phyloP scores from a whole-genome alignment of 2,113 vertebrate genomes.

The Tychaedon coryphoeus region DNA sequence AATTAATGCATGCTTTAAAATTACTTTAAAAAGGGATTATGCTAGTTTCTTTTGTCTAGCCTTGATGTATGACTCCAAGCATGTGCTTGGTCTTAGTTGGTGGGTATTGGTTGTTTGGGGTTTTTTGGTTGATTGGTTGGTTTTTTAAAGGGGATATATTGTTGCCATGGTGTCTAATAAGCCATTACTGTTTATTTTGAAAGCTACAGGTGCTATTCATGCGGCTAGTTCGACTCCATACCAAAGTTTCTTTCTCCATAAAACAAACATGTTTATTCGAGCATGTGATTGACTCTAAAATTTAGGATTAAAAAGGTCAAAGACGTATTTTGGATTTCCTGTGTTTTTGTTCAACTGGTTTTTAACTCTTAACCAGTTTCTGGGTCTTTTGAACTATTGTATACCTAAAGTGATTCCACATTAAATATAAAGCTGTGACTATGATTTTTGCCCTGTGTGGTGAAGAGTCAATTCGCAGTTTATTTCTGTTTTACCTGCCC shows the following conservation, averaged over 20 bases:
- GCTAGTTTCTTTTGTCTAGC: neutral
- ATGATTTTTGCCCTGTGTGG: neutral
- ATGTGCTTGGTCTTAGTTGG: neutral
- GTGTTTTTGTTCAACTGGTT: constrained; percentile 45
- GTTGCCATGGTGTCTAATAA: neutral
- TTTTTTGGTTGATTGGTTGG: too few species aligned
- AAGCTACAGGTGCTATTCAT: constrained; percentile 50
- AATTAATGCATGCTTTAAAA: neutral
- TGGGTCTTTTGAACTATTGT: constrained; percentile 48
- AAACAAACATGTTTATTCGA: neutral
- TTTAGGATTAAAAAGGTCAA: constrained; percentile 34
- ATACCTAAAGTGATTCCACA: constrained; percentile 42
- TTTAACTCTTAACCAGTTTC: neutral
- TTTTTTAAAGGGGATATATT: too few species aligned
- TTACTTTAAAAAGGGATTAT: neutral
- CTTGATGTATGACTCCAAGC: neutral
- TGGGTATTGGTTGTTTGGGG: too few species aligned
- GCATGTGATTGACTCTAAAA: neutral
- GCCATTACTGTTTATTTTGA: constrained; percentile 44
- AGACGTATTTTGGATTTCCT: constrained; percentile 33
- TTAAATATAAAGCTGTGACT: constrained; percentile 60
- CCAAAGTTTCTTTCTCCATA: constrained; percentile 37
- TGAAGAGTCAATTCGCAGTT: constrained; percentile 5
- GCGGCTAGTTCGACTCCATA: constrained; percentile 38
- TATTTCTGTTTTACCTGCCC: neutral